Evolutionary conservation across 2,888 invertebrate species (phyloP).

Genomic region (Trissoscelio sp.): DNA sequence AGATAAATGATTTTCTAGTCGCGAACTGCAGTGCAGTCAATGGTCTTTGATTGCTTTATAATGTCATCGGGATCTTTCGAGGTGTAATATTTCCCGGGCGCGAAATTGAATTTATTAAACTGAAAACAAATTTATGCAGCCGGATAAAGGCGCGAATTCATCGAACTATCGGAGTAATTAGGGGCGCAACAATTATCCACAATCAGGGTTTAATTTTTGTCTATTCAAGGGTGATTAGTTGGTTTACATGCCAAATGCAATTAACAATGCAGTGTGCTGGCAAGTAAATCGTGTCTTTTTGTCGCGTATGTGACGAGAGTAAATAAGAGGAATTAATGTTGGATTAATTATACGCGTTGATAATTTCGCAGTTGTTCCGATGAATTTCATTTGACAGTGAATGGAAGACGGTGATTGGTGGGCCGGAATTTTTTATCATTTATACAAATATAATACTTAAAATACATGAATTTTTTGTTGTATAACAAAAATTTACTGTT

Average conservation of each 20-base stretch:
- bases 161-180: constrained; percentile 63
- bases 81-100: constrained; percentile 44
- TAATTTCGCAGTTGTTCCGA: constrained; percentile 37
- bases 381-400: constrained; percentile 22
- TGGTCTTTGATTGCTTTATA: constrained; percentile 66
- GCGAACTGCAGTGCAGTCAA: constrained; percentile 51
- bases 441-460: not conserved
- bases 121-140: constrained; percentile 64
- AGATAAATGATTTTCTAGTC: constrained; percentile 62
- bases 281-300: constrained; percentile 56
- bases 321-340: constrained; percentile 52
- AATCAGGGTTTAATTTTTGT: constrained; percentile 65
- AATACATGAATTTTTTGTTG: no score
- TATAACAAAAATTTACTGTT: no score
- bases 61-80: constrained; percentile 59
- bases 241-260: constrained; percentile 59
- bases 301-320: constrained; percentile 43
- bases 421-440: not conserved
- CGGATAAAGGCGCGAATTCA: constrained; percentile 53
- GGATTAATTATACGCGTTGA: constrained; percentile 43
- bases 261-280: constrained; percentile 38
- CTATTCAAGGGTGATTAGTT: constrained; percentile 60
- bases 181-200: constrained; percentile 57
- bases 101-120: constrained; percentile 62
- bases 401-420: constrained; percentile 20